Evolutionary conservation across 2,797 vertebrate species (phyloP).

Genomic region (Acropternis orthonyx): DNA sequence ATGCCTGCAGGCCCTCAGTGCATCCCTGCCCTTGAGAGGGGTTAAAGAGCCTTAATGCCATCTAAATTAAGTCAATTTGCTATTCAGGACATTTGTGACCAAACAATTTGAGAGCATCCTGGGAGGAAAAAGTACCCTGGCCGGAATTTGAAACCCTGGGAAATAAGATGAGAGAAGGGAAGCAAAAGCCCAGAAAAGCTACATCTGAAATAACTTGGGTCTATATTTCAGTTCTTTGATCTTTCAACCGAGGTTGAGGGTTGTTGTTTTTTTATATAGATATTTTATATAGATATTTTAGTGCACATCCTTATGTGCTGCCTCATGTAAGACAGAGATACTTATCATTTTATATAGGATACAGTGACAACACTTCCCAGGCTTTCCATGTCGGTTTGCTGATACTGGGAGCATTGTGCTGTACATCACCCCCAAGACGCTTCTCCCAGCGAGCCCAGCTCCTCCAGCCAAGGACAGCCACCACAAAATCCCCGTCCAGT

Average conservation of each 20-base stretch:
- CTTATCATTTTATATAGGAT: neutral
- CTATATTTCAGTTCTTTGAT: neutral
- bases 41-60: neutral
- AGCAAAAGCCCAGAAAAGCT: neutral
- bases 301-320: neutral
- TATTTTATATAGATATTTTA: neutral
- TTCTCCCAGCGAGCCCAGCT: neutral
- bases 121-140: neutral
- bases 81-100: slow-evolving; percentile 20
- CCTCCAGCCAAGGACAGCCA: neutral
- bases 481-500: neutral
- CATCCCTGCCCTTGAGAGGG: neutral
- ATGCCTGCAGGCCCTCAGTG: neutral
- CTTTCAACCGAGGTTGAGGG: neutral
- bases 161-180: slow-evolving; percentile 18
- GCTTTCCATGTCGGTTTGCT: neutral
- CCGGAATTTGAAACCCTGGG: slow-evolving; percentile 1
- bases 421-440: neutral
- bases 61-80: slow-evolving; percentile 37
- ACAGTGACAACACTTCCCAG: neutral
- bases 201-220: neutral
- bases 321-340: neutral
- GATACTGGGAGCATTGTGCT: neutral
- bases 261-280: neutral
- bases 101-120: slow-evolving; percentile 33